These are phyloP conservation scores for Chaenogobius annularis DNA, from an alignment of 2,113 vertebrate species.

Conservation along the genomic window DNA sequence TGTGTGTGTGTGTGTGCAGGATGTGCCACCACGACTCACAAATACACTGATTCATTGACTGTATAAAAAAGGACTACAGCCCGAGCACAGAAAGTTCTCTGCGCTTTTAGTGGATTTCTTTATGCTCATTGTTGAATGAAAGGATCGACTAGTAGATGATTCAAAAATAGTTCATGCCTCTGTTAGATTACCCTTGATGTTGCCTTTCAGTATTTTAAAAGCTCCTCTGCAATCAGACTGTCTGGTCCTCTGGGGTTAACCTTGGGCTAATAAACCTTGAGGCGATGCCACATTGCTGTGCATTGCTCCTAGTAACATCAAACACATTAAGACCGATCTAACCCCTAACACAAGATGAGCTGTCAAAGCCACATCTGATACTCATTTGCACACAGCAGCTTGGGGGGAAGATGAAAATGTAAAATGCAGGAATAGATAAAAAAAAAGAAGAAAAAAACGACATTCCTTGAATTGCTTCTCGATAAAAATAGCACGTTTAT, in stretches of 20 bases:
- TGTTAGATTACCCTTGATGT: not conserved
- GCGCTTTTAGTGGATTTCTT: not conserved
- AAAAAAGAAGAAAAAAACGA: not conserved
- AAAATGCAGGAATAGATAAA: constrained; percentile 14
- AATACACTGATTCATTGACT: too few relatives aligned
- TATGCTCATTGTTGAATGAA: not conserved
- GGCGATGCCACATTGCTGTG: not conserved
- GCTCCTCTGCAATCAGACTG: not conserved
- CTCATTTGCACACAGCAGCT: not conserved
- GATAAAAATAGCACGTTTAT: constrained; percentile 37
- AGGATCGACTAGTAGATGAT: not conserved
- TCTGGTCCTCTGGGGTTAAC: constrained; percentile 5
- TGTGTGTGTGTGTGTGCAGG: too few relatives aligned
- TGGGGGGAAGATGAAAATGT: not conserved
- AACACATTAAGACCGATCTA: constrained; percentile 3
- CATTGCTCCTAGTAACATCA: not conserved
- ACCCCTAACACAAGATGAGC: not conserved
- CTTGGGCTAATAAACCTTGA: not conserved
- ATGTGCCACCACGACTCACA: too few relatives aligned
- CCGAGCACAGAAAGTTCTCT: too few relatives aligned
- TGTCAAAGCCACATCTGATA: constrained; percentile 1
- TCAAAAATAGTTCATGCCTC: not conserved
- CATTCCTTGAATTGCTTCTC: not conserved
- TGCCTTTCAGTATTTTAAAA: not conserved
- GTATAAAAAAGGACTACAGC: too few relatives aligned